Evolutionary conservation across 2,797 vertebrate genomes (phyloP), one percentile per base, ranked within the genome.

Genomic region (Pipistrellus kuhlii): DNA sequence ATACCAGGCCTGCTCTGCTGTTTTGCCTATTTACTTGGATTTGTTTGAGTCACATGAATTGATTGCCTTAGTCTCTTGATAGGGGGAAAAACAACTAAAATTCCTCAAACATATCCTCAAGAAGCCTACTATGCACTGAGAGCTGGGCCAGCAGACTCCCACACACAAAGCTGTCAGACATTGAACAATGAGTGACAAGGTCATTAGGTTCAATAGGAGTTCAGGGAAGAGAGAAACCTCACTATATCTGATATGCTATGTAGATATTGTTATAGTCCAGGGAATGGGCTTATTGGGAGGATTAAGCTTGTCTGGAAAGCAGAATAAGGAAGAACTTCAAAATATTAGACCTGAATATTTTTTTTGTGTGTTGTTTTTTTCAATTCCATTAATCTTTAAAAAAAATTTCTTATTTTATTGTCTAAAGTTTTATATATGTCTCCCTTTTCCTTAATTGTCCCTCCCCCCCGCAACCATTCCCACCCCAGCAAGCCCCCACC

Each of bases 31-130:
- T 84, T 69, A 62, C 59, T 90, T 88, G 35, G 25, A 85, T 72
- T 87, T 92, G 10, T 75, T 83, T 92, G 82, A 38, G 5, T 72
- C 41, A 62, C 20, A 73, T 75, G 13, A 71, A 86, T 77, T 85
- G 48, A 83, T 46, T 48, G 17, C 23, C 86, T 89, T 73, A 51
- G 66, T 77, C 72, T 53, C 38, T 69, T 25, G 3, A 46, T 18
- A 7, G 25, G 13, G 15, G n/a, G 20, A 9, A 18, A 55, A 55
- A 32, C 13, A 78, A 44, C n/a, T 18, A 41, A 80, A 85, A 72
- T n/a, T 27, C 21, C 55, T 27, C 27, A 72, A 76, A 86, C 82
- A 6, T 85, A 91, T 55, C 35, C 23, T 72, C 82, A 15, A 14
- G 11, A 88, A 72, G 55, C 7, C 35, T 90, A 55, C 27, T 80